Evolutionary conservation across 2,888 invertebrate genomes (phyloP).

Genomic region (Amitus sp.): DNA sequence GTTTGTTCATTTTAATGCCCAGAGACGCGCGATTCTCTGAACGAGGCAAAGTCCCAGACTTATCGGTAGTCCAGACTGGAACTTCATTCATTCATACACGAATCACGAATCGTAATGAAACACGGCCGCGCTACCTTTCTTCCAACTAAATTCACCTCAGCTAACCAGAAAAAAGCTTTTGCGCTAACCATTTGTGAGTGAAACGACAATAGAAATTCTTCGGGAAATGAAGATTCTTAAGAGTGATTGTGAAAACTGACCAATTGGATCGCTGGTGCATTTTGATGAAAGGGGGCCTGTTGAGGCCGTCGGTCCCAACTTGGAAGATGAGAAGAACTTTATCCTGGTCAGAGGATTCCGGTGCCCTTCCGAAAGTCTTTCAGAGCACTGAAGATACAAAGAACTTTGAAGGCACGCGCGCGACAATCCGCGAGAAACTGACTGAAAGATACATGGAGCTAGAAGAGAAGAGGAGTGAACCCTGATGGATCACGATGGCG

Average conservation of each 20-base stretch:
- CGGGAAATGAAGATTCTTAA: not conserved
- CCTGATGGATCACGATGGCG: conserved; percentile 49
- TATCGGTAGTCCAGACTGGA: conserved; percentile 7
- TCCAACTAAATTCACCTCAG: not conserved
- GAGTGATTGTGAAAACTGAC: conserved; percentile 26
- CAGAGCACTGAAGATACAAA: conserved; percentile 12
- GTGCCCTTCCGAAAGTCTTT: conserved; percentile 10
- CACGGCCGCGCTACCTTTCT: conserved; percentile 18
- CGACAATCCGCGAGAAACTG: conserved; percentile 55
- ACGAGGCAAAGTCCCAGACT: conserved; percentile 20
- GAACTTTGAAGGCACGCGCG: conserved; percentile 43
- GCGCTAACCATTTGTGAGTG: no score
- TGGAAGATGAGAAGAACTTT: conserved; percentile 20
- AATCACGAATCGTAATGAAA: conserved; percentile 37
- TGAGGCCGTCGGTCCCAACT: conserved; percentile 12
- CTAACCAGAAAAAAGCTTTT: no score
- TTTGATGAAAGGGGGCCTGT: conserved; percentile 28
- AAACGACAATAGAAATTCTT: not conserved
- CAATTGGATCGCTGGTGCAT: conserved; percentile 43
- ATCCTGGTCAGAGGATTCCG: conserved; percentile 10
- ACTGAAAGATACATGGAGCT: conserved; percentile 53
- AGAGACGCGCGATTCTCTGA: conserved; percentile 19
- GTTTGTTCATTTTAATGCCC: not conserved
- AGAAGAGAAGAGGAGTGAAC: conserved; percentile 51
- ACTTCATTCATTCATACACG: conserved; percentile 36